Percentiles rank a stretch among this genome's conserved stretches.
phyloP scores from a whole-genome alignment of 2,797 vertebrate species.

The Crax fasciolata region DNA sequence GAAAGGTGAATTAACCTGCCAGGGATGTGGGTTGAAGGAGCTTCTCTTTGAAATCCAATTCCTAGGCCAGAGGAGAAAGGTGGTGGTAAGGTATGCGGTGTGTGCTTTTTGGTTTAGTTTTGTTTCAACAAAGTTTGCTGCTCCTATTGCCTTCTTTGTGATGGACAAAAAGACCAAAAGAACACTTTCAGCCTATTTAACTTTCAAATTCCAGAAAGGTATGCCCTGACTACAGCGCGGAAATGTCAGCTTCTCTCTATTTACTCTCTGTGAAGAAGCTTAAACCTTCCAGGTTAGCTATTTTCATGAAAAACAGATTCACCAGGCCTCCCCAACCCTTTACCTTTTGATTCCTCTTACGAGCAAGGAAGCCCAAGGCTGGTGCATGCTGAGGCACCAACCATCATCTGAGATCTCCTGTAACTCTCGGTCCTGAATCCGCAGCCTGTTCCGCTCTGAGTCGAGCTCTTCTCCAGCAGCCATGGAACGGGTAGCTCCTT shows the following conservation, averaged over 20 bases:
- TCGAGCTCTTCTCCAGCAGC: not conserved
- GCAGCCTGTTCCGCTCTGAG: slow-evolving; percentile 82
- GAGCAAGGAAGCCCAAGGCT: slow-evolving; percentile 96
- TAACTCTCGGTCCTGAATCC: slow-evolving; percentile 95
- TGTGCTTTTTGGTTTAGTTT: not conserved
- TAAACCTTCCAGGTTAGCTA: not conserved
- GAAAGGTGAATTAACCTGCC: not conserved
- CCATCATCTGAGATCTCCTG: slow-evolving; percentile 95
- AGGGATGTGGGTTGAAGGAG: not conserved
- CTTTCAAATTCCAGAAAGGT: not conserved
- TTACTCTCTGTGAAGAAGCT: not conserved
- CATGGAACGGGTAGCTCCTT: slow-evolving; percentile 49
- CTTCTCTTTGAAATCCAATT: not conserved
- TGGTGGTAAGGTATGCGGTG: not conserved
- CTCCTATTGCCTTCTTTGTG: not conserved
- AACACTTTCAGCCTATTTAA: not conserved
- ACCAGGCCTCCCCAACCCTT: not conserved
- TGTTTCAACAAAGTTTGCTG: not conserved
- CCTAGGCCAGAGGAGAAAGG: not conserved
- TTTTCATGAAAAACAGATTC: not conserved
- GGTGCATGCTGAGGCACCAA: slow-evolving; percentile 98
- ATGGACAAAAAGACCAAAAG: not conserved
- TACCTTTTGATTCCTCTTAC: slow-evolving; percentile 94
- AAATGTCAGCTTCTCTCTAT: not conserved
- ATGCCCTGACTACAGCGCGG: fast-evolving